Conservation (phyloP, 2,888 invertebrate genomes). For the Lysandra coridon region DNA sequence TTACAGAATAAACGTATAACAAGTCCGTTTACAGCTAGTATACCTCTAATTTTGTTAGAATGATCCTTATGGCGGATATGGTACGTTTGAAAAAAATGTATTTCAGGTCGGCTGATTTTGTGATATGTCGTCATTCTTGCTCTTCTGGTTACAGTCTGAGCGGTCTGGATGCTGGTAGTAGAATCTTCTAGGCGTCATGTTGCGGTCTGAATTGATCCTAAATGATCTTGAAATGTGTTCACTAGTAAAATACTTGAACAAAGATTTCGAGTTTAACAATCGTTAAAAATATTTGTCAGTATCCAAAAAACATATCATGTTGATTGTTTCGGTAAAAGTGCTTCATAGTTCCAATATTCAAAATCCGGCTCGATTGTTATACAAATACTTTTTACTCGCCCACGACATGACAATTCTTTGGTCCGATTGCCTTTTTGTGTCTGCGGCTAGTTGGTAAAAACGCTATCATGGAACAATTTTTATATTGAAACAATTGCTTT, state of each 20-base stretch:
- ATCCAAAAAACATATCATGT: not conserved
- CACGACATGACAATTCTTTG: slow-evolving; percentile 12
- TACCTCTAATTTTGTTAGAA: too few species aligned
- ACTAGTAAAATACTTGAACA: not conserved
- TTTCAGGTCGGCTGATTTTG: too few species aligned
- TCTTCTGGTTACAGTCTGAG: too few species aligned
- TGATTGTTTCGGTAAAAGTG: slow-evolving; percentile 8
- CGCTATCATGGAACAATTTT: not conserved
- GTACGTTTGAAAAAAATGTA: too few species aligned
- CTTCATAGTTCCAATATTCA: not conserved
- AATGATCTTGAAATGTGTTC: not conserved
- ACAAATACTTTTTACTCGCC: not conserved
- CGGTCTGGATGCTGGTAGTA: too few species aligned
- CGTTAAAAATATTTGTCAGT: not conserved
- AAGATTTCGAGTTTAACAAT: not conserved
- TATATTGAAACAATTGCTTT: not conserved
- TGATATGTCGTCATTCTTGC: too few species aligned
- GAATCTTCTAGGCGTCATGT: too few species aligned
- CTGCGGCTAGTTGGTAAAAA: slow-evolving; percentile 14
- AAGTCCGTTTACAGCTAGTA: not conserved
- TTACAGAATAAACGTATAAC: not conserved
- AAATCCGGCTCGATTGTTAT: not conserved
- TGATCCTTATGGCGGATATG: too few species aligned
- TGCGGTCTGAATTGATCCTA: too few species aligned
- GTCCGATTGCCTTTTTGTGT: slow-evolving; percentile 16